Evolutionary conservation across 2,888 invertebrate species (phyloP), one percentile per base, ranked within the genome.

Genomic region (Phanerotoma sp.): DNA sequence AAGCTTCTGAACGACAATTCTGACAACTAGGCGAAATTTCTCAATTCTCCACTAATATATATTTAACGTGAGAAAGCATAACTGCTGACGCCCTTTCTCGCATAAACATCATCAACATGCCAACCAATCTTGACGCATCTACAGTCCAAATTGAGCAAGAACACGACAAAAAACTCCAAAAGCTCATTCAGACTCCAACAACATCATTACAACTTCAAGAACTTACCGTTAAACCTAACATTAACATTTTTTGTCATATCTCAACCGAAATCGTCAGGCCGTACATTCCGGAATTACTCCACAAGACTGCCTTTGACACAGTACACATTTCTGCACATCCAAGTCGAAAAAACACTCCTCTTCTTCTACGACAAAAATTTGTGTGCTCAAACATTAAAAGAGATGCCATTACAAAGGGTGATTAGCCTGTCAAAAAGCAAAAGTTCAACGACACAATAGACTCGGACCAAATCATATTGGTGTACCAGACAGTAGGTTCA

Each of bases 401-500:
- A n/a, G 13, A 35, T 15, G 13, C 35, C 3, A 35, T n/a, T 1
- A 10, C 35, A 35, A 35, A 15, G 35, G 35, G n/a, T 33, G 13
- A 11, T n/a, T 61, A 3, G 28, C 53, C 2, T 74, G 70, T 50
- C 73, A 74, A 54, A 49, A 54, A 22, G 35, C 61, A 6, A 75
- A 74, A 51, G 49, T 70, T 5, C 30, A 56, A 2, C 57, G 66
- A 11, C 70, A 70, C 57, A 64, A 60, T 9, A 37, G 38, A n/a
- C 49, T 62, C 3, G 60, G 60, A 20, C 51, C 62, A 7, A 60
- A 51, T 6, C 51, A 35, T 22, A 68, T 69, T 42, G 32, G 57
- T 1, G 37, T 54, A 11, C 35, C 35, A n/a, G 35, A 35, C n/a
- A 7, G n/a, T 6, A 35, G 35, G 5, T 35, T 35, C 13, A 11